Conservation (phyloP, 2,113 vertebrate species). For the Aspiorhynchus laticeps region DNA sequence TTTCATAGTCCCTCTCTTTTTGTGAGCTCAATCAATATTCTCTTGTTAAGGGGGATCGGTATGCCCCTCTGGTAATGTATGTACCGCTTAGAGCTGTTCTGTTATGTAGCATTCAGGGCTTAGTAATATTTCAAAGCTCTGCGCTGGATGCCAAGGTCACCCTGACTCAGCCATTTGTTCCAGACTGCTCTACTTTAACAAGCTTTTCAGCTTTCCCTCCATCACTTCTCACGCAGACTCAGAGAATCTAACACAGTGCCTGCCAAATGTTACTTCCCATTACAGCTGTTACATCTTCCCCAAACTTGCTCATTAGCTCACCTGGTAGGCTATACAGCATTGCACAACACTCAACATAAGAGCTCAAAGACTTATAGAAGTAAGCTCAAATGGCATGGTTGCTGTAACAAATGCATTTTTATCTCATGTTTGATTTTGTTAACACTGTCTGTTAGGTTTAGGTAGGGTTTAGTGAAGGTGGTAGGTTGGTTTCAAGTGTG, state of each 20-base stretch:
- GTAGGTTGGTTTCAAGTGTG: not conserved
- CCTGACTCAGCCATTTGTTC: not conserved
- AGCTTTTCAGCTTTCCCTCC: slow-evolving; percentile 1
- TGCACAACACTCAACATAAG: not conserved
- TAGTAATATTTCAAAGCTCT: slow-evolving; percentile 30
- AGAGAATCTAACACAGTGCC: not conserved
- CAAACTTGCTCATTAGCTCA: not conserved
- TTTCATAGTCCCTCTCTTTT: not conserved
- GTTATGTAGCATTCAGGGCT: not conserved
- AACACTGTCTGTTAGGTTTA: not conserved
- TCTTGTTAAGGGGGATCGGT: not conserved
- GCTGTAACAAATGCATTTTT: not conserved
- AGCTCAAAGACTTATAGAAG: not conserved
- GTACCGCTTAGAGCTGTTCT: not conserved
- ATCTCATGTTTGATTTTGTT: not conserved
- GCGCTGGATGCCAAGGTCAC: slow-evolving; percentile 19
- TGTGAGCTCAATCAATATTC: not conserved
- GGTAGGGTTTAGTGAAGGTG: not conserved
- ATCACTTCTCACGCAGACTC: not conserved
- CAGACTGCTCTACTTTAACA: slow-evolving; percentile 1
- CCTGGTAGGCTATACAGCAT: not conserved
- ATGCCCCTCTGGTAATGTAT: not conserved
- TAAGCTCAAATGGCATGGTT: not conserved
- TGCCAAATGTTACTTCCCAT: not conserved
- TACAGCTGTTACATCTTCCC: not conserved